Percentiles rank a stretch among this genome's conserved stretches.
Evolutionary conservation across 1,140 invertebrate genomes (phyloP).

Genomic region (Chlorops oryzae): DNA sequence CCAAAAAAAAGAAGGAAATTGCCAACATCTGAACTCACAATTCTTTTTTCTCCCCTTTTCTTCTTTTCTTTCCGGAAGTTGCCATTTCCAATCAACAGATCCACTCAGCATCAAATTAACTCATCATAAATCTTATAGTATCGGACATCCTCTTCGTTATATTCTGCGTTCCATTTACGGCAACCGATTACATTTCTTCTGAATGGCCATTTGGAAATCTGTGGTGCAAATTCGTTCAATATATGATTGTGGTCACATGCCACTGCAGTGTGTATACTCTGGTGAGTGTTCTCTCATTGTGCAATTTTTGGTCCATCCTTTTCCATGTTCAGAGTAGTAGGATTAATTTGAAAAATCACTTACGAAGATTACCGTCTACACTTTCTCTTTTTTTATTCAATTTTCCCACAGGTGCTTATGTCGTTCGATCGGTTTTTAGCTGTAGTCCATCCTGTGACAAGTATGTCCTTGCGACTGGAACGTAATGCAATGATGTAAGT

Average conservation of each 20-base stretch:
- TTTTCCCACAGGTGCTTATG: conserved; percentile 93
- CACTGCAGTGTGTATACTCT: conserved; percentile 67
- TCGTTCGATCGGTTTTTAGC: conserved; percentile 91
- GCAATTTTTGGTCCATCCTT: too few species aligned
- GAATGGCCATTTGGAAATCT: conserved; percentile 86
- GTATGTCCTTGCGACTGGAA: conserved; percentile 82
- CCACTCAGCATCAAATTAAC: conserved; percentile 86
- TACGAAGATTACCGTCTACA: too few species aligned
- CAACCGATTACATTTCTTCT: conserved; percentile 74
- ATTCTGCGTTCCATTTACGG: conserved; percentile 70
- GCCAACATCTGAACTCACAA: too few species aligned
- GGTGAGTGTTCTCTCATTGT: too few species aligned
- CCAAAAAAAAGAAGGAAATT: too few species aligned
- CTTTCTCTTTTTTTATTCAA: too few species aligned
- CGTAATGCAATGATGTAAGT: conserved; percentile 63
- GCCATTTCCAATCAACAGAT: conserved; percentile 82
- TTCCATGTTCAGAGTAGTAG: too few species aligned
- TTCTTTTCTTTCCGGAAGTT: conserved; percentile 62
- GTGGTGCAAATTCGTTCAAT: conserved; percentile 85
- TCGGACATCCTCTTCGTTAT: conserved; percentile 92
- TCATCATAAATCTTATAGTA: conserved; percentile 82
- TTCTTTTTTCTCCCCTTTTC: too few species aligned
- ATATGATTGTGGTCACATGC: conserved; percentile 77
- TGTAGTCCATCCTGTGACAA: conserved; percentile 87
- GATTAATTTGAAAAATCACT: too few species aligned